Conservation (phyloP, 2,888 invertebrate species). For the Nomada fucata region DNA sequence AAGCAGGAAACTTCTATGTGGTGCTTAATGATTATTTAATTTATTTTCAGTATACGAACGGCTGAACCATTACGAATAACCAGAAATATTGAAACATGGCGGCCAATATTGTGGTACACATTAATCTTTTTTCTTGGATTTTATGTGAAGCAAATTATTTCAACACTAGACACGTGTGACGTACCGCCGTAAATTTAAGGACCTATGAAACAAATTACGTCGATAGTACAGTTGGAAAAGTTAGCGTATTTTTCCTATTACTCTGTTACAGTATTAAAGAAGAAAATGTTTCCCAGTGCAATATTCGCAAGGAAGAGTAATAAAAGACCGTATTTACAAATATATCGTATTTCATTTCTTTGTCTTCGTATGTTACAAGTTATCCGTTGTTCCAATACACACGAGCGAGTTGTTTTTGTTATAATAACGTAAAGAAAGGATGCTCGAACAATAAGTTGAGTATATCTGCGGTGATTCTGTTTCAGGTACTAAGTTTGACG, state of each 20-base stretch:
- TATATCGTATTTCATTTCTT: conserved; percentile 49
- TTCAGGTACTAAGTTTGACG: conserved; percentile 70
- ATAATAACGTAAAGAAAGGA: conserved; percentile 81
- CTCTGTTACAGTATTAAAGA: conserved; percentile 43
- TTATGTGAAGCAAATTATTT: conserved; percentile 75
- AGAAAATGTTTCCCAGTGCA: conserved; percentile 5
- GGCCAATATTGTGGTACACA: conserved; percentile 72
- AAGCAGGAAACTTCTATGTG: background rate
- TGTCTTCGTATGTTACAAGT: conserved; percentile 48
- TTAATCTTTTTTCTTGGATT: conserved; percentile 77
- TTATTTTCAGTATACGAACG: conserved; percentile 45
- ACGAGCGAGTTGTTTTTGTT: conserved; percentile 80
- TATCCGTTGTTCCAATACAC: conserved; percentile 79
- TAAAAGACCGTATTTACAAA: conserved; percentile 53
- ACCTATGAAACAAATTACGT: background rate
- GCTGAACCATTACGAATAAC: conserved; percentile 44
- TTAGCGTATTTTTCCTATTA: conserved; percentile 16
- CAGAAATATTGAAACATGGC: conserved; percentile 65
- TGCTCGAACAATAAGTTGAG: conserved; percentile 81
- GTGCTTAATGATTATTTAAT: background rate
- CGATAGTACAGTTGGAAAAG: background rate
- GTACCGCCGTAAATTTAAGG: background rate
- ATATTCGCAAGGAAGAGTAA: conserved; percentile 23
- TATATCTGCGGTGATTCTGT: conserved; percentile 77
- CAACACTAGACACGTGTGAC: conserved; percentile 43